These are phyloP conservation scores for Malachius bipustulatus DNA, from an alignment of 2,888 invertebrate genomes.

Conservation along the genomic window DNA sequence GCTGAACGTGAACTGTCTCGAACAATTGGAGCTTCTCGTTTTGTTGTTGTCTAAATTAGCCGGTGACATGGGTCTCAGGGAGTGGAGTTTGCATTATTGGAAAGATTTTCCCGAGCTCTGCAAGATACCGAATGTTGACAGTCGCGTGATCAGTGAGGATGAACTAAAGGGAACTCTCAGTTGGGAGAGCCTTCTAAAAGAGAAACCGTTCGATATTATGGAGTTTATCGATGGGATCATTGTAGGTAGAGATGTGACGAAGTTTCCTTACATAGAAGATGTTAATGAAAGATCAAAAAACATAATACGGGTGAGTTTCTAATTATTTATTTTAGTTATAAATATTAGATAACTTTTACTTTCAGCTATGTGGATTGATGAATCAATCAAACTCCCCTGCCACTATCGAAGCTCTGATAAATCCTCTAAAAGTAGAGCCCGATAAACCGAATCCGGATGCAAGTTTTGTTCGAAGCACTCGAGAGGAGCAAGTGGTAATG, in stretches of 20 bases:
- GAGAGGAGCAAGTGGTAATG: conserved; percentile 39
- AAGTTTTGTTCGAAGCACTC: not conserved
- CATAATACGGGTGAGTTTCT: conserved; percentile 57
- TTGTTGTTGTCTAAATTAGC: conserved; percentile 64
- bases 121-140: too few species aligned
- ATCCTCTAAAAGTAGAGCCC: too few species aligned
- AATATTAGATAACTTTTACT: conserved; percentile 4
- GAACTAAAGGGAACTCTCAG: too few species aligned
- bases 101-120: conserved; percentile 66
- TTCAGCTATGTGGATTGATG: not conserved
- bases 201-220: conserved; percentile 59
- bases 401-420: too few species aligned
- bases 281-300: conserved; percentile 63
- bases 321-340: conserved; percentile 2
- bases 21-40: conserved; percentile 56
- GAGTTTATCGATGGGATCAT: conserved; percentile 57
- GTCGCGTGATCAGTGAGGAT: too few species aligned
- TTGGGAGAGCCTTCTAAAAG: too few species aligned
- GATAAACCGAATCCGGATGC: too few species aligned
- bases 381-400: too few species aligned
- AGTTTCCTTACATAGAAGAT: conserved; percentile 61
- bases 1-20: conserved; percentile 57
- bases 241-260: conserved; percentile 39
- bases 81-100: conserved; percentile 72
- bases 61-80: conserved; percentile 57